These are phyloP conservation scores for Calliopsis andreniformis DNA, from an alignment of 1,140 invertebrate genomes.

Conservation along the genomic window DNA sequence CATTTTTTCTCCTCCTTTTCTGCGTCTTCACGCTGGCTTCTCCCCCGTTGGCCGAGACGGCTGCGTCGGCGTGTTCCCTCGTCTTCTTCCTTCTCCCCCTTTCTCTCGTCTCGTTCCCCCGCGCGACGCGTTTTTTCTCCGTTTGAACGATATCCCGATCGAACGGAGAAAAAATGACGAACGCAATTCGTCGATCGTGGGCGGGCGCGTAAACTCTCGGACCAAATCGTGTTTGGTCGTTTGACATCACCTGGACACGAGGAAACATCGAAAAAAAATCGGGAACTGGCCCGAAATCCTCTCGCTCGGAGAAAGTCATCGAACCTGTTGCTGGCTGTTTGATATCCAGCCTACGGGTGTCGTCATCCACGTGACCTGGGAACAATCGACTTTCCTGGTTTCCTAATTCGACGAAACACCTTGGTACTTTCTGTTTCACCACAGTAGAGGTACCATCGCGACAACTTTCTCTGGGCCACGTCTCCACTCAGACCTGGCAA, in stretches of 20 bases:
- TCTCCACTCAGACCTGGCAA: no score
- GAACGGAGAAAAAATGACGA: not conserved
- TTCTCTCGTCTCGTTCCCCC: not conserved
- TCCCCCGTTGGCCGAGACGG: slow-evolving; percentile 4
- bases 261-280: not conserved
- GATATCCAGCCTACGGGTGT: no score
- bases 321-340: slow-evolving; percentile 6
- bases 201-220: slow-evolving; percentile 44
- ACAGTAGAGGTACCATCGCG: no score
- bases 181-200: slow-evolving; percentile 53
- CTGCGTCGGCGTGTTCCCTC: slow-evolving; percentile 10
- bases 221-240: not conserved
- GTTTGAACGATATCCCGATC: slow-evolving; percentile 60
- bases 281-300: not conserved
- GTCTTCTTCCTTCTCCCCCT: slow-evolving; percentile 12
- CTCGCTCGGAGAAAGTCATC: slow-evolving; percentile 10
- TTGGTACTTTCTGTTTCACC: not conserved
- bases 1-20: slow-evolving; percentile 57
- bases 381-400: not conserved
- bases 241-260: not conserved
- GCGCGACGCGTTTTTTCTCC: not conserved
- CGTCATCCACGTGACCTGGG: not conserved
- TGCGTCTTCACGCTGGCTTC: not conserved
- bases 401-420: not conserved
- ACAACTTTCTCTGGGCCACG: no score